These are phyloP conservation scores for Boloria selene DNA, from an alignment of 2,888 invertebrate species.

Conservation along the genomic window DNA sequence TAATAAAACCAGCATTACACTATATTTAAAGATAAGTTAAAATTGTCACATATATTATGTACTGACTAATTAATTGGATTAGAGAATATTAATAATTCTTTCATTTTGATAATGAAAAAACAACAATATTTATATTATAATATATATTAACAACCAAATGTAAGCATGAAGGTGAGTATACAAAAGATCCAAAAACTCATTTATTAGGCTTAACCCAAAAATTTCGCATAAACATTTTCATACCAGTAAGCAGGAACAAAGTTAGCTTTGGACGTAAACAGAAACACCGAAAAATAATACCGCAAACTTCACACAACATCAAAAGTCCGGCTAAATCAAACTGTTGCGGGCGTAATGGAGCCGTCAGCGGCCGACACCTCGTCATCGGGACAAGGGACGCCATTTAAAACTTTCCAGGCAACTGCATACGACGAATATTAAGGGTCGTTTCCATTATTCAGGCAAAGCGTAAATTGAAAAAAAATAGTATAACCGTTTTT, in stretches of 20 bases:
- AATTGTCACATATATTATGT: too few relatives aligned
- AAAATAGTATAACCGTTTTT: too few relatives aligned
- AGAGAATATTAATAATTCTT: too few relatives aligned
- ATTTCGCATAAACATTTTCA: constrained; percentile 6
- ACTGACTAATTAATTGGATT: too few relatives aligned
- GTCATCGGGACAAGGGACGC: constrained; percentile 60
- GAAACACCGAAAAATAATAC: constrained; percentile 37
- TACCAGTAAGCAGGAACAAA: constrained; percentile 23
- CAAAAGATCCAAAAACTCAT: too few relatives aligned
- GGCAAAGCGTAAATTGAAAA: too few relatives aligned
- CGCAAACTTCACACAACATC: constrained; percentile 40
- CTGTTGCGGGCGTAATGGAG: constrained; percentile 59
- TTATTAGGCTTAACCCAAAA: neutral
- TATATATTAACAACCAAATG: too few relatives aligned
- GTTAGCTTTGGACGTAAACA: constrained; percentile 16
- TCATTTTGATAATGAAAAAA: too few relatives aligned
- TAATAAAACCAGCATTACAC: too few relatives aligned
- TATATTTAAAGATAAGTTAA: too few relatives aligned
- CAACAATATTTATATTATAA: too few relatives aligned
- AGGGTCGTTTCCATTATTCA: neutral
- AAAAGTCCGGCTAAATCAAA: constrained; percentile 47
- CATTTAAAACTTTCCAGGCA: constrained; percentile 61
- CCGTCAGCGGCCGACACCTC: constrained; percentile 60
- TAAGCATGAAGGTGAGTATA: too few relatives aligned
- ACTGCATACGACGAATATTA: constrained; percentile 28